phyloP scores from a whole-genome alignment of 2,113 vertebrate genomes.

The Macrotis lagotis region DNA sequence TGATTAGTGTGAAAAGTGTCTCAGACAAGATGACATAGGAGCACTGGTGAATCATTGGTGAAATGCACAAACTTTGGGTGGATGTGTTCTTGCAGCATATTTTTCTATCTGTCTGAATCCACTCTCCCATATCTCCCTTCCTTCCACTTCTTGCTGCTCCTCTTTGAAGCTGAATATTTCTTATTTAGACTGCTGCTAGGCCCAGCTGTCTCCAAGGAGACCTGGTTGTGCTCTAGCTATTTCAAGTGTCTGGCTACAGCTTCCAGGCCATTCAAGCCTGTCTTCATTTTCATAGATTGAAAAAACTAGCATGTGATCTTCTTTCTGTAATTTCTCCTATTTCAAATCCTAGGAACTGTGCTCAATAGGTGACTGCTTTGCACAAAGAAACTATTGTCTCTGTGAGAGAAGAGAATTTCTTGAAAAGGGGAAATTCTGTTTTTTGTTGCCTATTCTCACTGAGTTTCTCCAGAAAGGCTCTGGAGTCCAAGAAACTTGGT shows the following conservation, averaged over 20 bases:
- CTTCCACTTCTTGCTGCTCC: background rate
- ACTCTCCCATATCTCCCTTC: background rate
- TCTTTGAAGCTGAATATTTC: slow-evolving; percentile 43
- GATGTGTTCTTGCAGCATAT: background rate
- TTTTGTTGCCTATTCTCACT: slow-evolving; percentile 5
- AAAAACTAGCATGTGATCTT: background rate
- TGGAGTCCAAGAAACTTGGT: slow-evolving; percentile 16
- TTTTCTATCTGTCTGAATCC: slow-evolving; percentile 1
- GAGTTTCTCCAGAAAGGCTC: slow-evolving; percentile 28
- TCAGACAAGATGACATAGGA: background rate
- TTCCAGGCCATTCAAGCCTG: slow-evolving; percentile 4
- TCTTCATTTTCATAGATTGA: background rate
- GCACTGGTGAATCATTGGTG: background rate
- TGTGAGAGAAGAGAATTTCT: slow-evolving; percentile 51
- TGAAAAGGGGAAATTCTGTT: slow-evolving; percentile 35
- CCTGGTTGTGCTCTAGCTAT: slow-evolving; percentile 44
- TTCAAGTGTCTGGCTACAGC: slow-evolving; percentile 28
- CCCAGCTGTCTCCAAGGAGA: slow-evolving; percentile 15
- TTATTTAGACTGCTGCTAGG: slow-evolving; percentile 43
- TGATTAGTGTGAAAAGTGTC: background rate
- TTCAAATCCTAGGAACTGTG: slow-evolving; percentile 56
- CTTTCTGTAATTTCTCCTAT: slow-evolving; percentile 44
- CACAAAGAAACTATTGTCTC: slow-evolving; percentile 47
- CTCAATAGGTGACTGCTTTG: slow-evolving; percentile 6
- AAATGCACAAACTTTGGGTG: slow-evolving; percentile 10